These are phyloP conservation scores for Scelioninae gen. 2 DNA, from an alignment of 2,888 invertebrate species.

Conservation along the genomic window DNA sequence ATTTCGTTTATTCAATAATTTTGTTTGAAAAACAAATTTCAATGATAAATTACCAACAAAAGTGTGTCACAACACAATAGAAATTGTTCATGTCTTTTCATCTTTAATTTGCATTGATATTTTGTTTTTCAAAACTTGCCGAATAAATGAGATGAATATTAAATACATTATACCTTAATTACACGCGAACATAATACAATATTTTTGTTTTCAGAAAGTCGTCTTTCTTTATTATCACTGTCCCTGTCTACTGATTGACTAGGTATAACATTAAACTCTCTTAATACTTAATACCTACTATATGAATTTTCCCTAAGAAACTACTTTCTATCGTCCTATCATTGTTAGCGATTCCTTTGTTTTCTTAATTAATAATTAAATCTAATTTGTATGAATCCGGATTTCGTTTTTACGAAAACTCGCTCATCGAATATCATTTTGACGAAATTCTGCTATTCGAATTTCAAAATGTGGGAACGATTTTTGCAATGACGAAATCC, in stretches of 20 bases:
- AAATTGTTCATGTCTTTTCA: too few relatives aligned
- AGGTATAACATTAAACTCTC: constrained; percentile 57
- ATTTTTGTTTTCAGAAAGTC: constrained; percentile 15
- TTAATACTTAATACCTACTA: constrained; percentile 53
- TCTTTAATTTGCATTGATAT: too few relatives aligned
- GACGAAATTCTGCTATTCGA: too few relatives aligned
- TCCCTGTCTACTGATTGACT: constrained; percentile 50
- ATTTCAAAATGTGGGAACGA: not conserved
- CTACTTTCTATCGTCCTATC: constrained; percentile 43
- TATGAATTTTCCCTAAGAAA: constrained; percentile 39
- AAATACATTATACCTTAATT: constrained; percentile 4
- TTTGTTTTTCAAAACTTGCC: constrained; percentile 2
- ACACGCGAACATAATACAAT: constrained; percentile 20
- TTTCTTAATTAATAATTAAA: constrained; percentile 33
- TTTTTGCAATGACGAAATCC: constrained; percentile 40
- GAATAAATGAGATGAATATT: constrained; percentile 16
- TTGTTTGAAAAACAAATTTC: too few relatives aligned
- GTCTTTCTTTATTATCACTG: constrained; percentile 23
- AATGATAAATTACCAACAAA: too few relatives aligned
- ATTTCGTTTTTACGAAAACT: constrained; percentile 19
- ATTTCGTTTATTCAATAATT: constrained; percentile 10
- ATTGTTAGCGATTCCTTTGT: constrained; percentile 30
- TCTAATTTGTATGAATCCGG: constrained; percentile 40
- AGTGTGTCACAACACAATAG: too few relatives aligned
- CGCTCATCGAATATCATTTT: too few relatives aligned